Base-by-base conservation (phyloP, 2,797 vertebrate genomes). In the Tenualosa ilisha region DNA sequence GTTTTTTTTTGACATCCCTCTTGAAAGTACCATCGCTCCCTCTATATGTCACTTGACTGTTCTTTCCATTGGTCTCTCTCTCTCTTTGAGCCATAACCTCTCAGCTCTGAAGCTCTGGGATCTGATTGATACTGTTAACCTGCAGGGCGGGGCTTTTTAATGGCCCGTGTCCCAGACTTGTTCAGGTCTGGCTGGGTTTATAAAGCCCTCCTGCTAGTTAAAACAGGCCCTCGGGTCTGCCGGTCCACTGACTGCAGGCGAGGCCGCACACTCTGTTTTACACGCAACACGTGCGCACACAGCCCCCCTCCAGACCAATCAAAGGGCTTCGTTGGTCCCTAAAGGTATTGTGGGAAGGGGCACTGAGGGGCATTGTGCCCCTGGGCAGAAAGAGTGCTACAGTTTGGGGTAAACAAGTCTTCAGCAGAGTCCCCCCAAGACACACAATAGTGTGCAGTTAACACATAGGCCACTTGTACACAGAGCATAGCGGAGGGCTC, bases 371-470 rank as follows among this genome's bases (percentile, higher is more conserved):
- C 75, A 85, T 37, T 26, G 40, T 54, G 75, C 83, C 88, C 88
- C 49, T 53, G 61, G 88, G 89, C 86, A 81, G 87, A 89, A 83
- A 59, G 84, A 89, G 56, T 75, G 87, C 59, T 40, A 37, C 85
- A 63, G 82, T 88, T 59, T 31, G 40, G 61, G 51, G 84, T 85
- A 85, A 85, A 87, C 84, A 87, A 83, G 51, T 26, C 54, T 17
- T 26, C 37, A 43, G 79, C 50, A 24, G 24, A 46, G 84, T 37
- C 6, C 26, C 84, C 40, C 53, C 43, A 43, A 75, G 1, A 84
- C 46, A 37, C 46, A 37, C 17, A 54, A 9, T 13, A 13, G 37
- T 40, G 68, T 40, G 68, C 37, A 20, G 31, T 37, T 40, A 40
- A 37, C 15, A 72, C 65, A 72, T 26, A 15, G 37, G 17, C 37